Percentiles rank a stretch among this genome's conserved stretches.
Conservation (phyloP, 2,888 invertebrate species). For the Drosophila flavopinicola region DNA sequence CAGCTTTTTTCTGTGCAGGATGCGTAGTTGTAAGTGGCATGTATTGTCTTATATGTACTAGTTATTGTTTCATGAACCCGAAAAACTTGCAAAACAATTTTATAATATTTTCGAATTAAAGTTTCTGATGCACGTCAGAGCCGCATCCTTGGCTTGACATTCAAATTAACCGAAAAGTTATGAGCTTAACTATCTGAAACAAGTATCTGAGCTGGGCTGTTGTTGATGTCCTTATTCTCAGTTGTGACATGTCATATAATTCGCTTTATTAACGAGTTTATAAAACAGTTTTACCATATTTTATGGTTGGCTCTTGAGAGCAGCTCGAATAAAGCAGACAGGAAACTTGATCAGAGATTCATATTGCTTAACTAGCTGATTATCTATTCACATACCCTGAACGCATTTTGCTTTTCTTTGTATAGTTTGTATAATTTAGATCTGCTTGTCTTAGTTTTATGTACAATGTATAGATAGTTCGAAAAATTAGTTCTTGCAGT, state of each 20-base stretch:
- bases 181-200: conserved; percentile 29
- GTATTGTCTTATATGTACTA: conserved; percentile 27
- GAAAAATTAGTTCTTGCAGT: too few species aligned
- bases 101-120: conserved; percentile 40
- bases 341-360: too few species aligned
- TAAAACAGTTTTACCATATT: conserved; percentile 6
- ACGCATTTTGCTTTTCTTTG: too few species aligned
- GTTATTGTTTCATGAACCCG: conserved; percentile 42
- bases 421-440: too few species aligned
- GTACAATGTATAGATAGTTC: too few species aligned
- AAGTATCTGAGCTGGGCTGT: conserved; percentile 27
- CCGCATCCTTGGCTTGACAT: conserved; percentile 24
- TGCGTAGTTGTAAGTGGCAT: conserved; percentile 41
- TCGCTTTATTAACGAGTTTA: conserved; percentile 34
- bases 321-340: neutral
- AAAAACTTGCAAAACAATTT: conserved; percentile 43
- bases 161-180: conserved; percentile 47
- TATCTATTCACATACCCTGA: too few species aligned
- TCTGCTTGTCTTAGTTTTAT: too few species aligned
- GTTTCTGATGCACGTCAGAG: conserved; percentile 29
- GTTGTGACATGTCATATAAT: conserved; percentile 16
- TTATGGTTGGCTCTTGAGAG: neutral
- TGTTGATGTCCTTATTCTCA: conserved; percentile 9
- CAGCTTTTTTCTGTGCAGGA: conserved; percentile 1
- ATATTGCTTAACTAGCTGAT: too few species aligned